A percentile compares a stretch with the other conserved stretches of the same genome.
Evolutionary conservation across 2,888 invertebrate genomes (phyloP).

Genomic region (Pimpla rufipes): DNA sequence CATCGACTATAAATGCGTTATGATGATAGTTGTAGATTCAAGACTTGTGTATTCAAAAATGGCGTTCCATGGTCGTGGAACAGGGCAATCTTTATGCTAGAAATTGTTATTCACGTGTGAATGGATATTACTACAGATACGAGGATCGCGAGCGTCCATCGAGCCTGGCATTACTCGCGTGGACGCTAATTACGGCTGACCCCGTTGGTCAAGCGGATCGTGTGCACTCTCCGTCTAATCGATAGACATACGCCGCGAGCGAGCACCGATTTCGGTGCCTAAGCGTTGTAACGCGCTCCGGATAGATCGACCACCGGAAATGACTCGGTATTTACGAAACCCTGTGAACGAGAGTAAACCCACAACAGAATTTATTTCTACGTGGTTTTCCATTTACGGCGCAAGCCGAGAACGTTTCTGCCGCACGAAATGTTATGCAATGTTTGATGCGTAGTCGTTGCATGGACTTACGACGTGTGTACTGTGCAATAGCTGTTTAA

Average conservation of each 20-base stretch:
- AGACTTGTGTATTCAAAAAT: background rate
- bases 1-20: background rate
- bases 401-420: background rate
- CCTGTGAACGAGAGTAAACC: slow-evolving; percentile 10
- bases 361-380: background rate
- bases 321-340: slow-evolving; percentile 38
- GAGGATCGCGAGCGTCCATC: slow-evolving; percentile 8
- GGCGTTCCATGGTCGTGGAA: background rate
- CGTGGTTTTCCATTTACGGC: slow-evolving; percentile 1
- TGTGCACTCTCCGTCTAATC: slow-evolving; percentile 58
- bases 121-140: background rate
- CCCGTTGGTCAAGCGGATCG: slow-evolving; percentile 64
- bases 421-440: slow-evolving; percentile 27
- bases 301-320: slow-evolving; percentile 53
- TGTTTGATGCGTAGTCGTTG: slow-evolving; percentile 21
- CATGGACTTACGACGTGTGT: background rate
- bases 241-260: slow-evolving; percentile 10
- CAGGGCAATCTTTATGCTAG: background rate
- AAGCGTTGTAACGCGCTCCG: slow-evolving; percentile 34
- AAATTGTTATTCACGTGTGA: background rate
- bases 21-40: background rate
- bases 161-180: slow-evolving; percentile 43
- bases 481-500: background rate
- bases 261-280: slow-evolving; percentile 41
- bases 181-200: slow-evolving; percentile 62